A percentile compares a stretch with the other conserved stretches of the same genome.
These are phyloP conservation scores for Trinorchestia longiramus DNA, from an alignment of 1,140 invertebrate species.

Conservation along the genomic window DNA sequence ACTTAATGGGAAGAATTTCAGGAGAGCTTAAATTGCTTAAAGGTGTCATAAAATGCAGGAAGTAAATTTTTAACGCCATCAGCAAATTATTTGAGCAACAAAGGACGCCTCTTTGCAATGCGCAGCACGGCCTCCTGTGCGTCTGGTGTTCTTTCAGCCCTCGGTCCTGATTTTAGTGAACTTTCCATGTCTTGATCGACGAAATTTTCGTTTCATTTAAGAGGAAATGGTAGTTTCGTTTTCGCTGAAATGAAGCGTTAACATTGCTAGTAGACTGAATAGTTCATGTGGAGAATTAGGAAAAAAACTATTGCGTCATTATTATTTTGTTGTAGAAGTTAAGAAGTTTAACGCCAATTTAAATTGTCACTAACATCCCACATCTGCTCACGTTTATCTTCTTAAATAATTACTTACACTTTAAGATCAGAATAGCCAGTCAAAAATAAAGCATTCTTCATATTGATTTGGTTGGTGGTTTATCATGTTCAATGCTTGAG, in stretches of 20 bases:
- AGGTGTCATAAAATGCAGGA: neutral
- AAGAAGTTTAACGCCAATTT: too few relatives aligned
- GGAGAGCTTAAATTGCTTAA: neutral
- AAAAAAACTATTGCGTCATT: neutral
- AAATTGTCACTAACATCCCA: neutral
- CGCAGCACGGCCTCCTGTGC: neutral
- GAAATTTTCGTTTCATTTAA: too few relatives aligned
- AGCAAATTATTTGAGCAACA: neutral
- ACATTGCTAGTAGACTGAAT: neutral
- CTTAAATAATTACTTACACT: neutral
- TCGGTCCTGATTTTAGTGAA: too few relatives aligned
- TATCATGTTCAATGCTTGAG: too few relatives aligned
- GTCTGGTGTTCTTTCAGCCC: neutral
- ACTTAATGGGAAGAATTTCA: neutral
- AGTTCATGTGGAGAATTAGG: neutral
- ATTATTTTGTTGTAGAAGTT: neutral
- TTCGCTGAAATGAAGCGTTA: neutral
- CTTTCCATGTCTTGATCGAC: too few relatives aligned
- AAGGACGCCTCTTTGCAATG: neutral
- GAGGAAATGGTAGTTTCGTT: neutral
- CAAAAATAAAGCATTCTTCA: too few relatives aligned
- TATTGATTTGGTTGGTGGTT: too few relatives aligned
- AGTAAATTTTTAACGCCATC: neutral
- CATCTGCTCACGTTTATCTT: neutral
- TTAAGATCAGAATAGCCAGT: too few relatives aligned